phyloP scores from a whole-genome alignment of 2,888 invertebrate genomes.

The Ennomos fuscantarius region DNA sequence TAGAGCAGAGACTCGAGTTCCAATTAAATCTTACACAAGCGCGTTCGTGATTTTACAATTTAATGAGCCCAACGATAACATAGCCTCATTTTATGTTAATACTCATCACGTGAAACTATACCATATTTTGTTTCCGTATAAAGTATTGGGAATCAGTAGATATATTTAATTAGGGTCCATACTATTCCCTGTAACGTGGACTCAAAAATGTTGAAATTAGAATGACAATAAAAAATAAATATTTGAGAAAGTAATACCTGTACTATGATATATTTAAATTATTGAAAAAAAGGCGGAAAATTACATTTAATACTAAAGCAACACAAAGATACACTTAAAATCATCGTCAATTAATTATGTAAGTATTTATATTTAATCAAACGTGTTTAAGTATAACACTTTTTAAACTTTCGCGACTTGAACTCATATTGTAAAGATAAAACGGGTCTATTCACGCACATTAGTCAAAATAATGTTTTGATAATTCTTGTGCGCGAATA shows the following conservation, averaged over 20 bases:
- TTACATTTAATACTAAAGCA: slow-evolving; percentile 6
- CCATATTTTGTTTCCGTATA: neutral
- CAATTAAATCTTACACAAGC: slow-evolving; percentile 2
- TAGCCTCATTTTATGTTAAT: slow-evolving; percentile 1
- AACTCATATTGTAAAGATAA: no score
- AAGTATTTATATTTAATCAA: neutral
- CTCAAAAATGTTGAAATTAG: neutral
- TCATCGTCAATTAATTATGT: no score
- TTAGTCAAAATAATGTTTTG: no score
- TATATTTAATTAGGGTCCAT: slow-evolving; percentile 6
- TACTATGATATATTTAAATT: no score
- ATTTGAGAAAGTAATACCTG: no score
- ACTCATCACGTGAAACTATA: neutral
- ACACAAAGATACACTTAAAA: neutral
- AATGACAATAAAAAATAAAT: neutral
- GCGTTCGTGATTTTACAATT: neutral
- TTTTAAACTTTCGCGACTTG: no score
- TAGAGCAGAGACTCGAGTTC: slow-evolving; percentile 7
- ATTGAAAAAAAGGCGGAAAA: slow-evolving; percentile 5
- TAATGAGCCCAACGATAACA: slow-evolving; percentile 3
- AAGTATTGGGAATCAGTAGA: slow-evolving; percentile 3
- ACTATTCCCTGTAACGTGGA: slow-evolving; percentile 16
- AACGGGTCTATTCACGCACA: no score
- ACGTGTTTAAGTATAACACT: slow-evolving; percentile 4
- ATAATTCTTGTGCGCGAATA: no score